Evolutionary conservation across 2,888 invertebrate species (phyloP), one percentile per base, ranked within the genome.

Genomic region (Tetragnatha montana): DNA sequence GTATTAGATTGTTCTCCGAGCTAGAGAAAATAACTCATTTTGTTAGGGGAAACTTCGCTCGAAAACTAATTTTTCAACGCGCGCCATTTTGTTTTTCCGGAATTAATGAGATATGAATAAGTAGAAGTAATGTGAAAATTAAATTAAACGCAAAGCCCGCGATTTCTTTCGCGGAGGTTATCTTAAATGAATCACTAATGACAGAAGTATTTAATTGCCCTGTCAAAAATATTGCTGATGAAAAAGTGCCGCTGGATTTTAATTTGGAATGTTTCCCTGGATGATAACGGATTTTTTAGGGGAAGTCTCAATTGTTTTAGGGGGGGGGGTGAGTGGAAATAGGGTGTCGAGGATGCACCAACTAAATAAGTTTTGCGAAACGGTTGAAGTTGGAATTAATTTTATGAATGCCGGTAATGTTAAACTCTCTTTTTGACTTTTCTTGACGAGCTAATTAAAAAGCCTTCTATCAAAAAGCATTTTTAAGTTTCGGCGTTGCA

Each of bases 31-130:
- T 81, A 81, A 81, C 51, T 81, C 81, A 73, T 81, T 50, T 51
- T 81, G 71, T 8, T 50, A 35, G 35, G n/a, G n/a, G 76, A 76
- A 76, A 76, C 76, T 76, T 76, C 21, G 8, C 6, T 22, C 47
- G 22, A 14, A 69, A 71, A 60, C 82, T 82, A 82, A 82, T 82
- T 82, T 82, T 82, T 82, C 82, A 82, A 74, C 51, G 51, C 35
- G n/a, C 74, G 35, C 22, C 60, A 60, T 82, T 82, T n/a, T 51
- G 35, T n/a, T 10, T 51, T 35, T 4, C 2, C 12, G 60, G 73
- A 82, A 82, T 73, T 73, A 82, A 82, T 82, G 81, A 82, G 81
- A 73, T 82, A 51, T 71, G 73, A 82, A 73, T 51, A 73, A 74
- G 82, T 74, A 35, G 82, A 71, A n/a, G 82, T 71, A 82, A 82